Evolutionary conservation across 2,888 invertebrate species (phyloP), one percentile per base, ranked within the genome.

Genomic region (Sympetrum striolatum): DNA sequence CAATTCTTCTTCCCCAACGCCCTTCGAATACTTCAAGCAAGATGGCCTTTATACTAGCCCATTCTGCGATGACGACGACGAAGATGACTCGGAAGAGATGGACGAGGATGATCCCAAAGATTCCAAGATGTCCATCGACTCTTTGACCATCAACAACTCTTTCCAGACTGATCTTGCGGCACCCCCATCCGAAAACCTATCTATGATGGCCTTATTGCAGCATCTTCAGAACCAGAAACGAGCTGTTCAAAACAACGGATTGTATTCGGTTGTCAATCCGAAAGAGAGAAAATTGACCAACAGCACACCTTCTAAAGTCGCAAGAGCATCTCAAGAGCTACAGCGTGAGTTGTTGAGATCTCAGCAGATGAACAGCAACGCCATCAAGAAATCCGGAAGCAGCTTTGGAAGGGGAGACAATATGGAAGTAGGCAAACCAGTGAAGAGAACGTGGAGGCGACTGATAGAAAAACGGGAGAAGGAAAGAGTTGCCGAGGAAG

Each of bases 21-120:
- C 35, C 48, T 12, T 64, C 86, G 73, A n/a, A 60, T 86, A 86
- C 37, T 86, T 86, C 60, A 86, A 86, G 35, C 86, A 86, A 31
- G 60, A 82, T 15, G 64, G 81, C 3, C 58, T 90, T 22, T 91
- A 90, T 25, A 86, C 91, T 82, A 91, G 91, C 93, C 93, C 94
- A 94, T 93, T 93, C 94, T 93, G 94, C 94, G 94, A 86, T 86
- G 86, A 86, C 35, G 86, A 86, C 37, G 86, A 86, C 58, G 82
- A 82, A 18, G 86, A 86, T 86, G 94, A 95, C 94, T 95, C 95
- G 94, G 95, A 94, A 93, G 93, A 93, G 92, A 94, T 94, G 15
- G 90, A 79, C 10, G 80, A 80, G 10, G 90, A 90, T n/a, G 35
- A 81, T 31, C 25, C 25, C 0, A 25, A 90, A 35, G 90, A 81